phyloP scores from a whole-genome alignment of 2,797 vertebrate genomes.

The Myotis myotis region DNA sequence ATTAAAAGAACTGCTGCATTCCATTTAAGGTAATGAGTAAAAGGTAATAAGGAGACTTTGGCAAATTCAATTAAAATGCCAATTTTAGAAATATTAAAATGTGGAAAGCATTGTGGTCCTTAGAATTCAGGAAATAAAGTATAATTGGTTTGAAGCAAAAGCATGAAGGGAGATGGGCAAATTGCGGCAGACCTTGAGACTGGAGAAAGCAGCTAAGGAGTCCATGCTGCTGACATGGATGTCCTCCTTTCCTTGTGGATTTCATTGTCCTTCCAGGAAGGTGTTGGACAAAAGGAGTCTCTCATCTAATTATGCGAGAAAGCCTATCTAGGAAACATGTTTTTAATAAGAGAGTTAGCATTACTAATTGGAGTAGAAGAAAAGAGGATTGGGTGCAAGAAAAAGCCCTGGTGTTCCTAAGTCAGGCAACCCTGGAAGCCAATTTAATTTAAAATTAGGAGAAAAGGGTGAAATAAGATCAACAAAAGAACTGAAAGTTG shows the following conservation, averaged over 20 bases:
- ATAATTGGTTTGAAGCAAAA: neutral
- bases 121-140: neutral
- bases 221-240: fast-evolving
- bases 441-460: neutral
- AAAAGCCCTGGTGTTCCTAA: neutral
- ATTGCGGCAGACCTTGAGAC: neutral
- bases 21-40: neutral
- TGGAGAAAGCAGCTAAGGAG: neutral
- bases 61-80: constrained; percentile 2
- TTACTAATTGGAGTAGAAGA: constrained; percentile 27
- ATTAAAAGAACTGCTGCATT: neutral
- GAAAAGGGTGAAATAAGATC: neutral
- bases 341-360: constrained; percentile 27
- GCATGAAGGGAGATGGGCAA: neutral
- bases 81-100: constrained; percentile 25
- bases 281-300: constrained; percentile 14
- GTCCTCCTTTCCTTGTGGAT: neutral
- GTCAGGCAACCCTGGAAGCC: neutral
- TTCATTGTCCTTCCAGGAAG: constrained; percentile 34
- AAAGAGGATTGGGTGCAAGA: constrained; percentile 12
- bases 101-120: neutral
- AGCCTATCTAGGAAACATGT: neutral
- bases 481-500: neutral
- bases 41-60: neutral
- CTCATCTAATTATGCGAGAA: constrained; percentile 44